Conservation (phyloP, 2,113 vertebrate genomes). For the Lates calcarifer region DNA sequence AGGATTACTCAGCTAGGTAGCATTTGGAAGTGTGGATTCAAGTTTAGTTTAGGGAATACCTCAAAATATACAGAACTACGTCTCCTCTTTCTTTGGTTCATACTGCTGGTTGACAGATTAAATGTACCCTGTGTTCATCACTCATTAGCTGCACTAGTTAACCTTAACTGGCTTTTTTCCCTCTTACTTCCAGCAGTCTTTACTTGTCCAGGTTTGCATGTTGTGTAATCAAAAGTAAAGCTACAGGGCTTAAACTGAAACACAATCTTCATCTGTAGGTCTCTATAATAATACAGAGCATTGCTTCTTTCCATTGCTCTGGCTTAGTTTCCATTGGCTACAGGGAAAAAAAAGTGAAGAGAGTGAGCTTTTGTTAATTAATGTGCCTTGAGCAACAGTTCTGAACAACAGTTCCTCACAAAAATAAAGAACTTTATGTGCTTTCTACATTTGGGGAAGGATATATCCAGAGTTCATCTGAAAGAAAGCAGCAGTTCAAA, state of each 20-base stretch:
- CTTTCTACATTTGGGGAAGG: conserved; percentile 4
- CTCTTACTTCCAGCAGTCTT: background rate
- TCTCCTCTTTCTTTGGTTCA: background rate
- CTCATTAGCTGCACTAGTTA: background rate
- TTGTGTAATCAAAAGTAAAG: conserved; percentile 10
- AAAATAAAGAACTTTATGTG: background rate
- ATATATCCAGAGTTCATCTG: background rate
- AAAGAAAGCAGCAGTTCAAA: background rate
- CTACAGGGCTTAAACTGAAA: background rate
- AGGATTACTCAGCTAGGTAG: background rate
- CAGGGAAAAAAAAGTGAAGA: background rate
- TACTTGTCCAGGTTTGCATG: background rate
- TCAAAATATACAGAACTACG: background rate
- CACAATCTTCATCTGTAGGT: background rate
- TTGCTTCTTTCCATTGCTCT: background rate
- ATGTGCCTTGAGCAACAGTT: conserved; percentile 7
- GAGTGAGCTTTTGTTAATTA: conserved; percentile 5
- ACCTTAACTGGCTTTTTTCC: background rate
- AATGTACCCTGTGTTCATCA: background rate
- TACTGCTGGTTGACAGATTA: background rate
- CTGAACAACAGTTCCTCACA: background rate
- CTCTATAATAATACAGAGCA: background rate
- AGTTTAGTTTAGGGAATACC: no score
- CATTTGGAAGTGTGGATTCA: background rate
- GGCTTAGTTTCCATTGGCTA: conserved; percentile 7